Base-by-base conservation (phyloP, 2,888 invertebrate species). In the Zaprionus bogoriensis region DNA sequence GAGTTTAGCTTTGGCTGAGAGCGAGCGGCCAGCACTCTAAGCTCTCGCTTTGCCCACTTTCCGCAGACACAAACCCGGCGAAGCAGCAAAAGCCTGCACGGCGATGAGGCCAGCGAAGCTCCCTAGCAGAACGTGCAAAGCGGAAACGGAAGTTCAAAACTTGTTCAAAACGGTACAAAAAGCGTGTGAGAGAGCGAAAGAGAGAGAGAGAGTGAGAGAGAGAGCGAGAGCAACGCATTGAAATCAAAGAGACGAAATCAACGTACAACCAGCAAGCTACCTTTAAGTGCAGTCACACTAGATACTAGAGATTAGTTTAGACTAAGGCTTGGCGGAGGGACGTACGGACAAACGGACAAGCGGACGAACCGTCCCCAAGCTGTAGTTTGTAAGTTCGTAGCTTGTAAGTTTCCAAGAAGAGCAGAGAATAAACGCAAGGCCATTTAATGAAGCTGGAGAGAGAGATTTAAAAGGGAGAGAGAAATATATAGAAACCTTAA, bases 161-260 rank as follows among this genome's bases (percentile, higher is more conserved):
- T 81, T 81, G 63, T 74, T 59, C 62, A 76, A 73, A 41, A 22
- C 19, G n/a, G 41, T 41, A 54, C 38, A 61, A 48, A 52, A 61
- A 57, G n/a, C 19, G 32, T 36, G 17, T 36, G 32, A 14, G 27
- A 0, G 3, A 10, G 10, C 10, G n/a, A 27, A 10, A 3, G 27
- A 27, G 9, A 0, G 9, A 7, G 32, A 30, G 14, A 14, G 30
- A 12, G 30, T 4, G 30, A 32, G 32, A 9, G 20, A 12, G 20
- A 12, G 17, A n/a, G 19, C 12, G 6, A 42, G 44, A 47, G 38
- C 25, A 62, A 57, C 61, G 75, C 78, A 85, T 68, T 65, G 48
- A 81, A 79, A 81, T 85, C 86, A 81, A 81, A 81, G 86, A 81
- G 83, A 81, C 32, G 32, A 12, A 79, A 74, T 59, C 65, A 60